A percentile compares a stretch with the other conserved stretches of the same genome.
Evolutionary conservation across 1,140 invertebrate species (phyloP).

Genomic region (Neodiprion virginianus): DNA sequence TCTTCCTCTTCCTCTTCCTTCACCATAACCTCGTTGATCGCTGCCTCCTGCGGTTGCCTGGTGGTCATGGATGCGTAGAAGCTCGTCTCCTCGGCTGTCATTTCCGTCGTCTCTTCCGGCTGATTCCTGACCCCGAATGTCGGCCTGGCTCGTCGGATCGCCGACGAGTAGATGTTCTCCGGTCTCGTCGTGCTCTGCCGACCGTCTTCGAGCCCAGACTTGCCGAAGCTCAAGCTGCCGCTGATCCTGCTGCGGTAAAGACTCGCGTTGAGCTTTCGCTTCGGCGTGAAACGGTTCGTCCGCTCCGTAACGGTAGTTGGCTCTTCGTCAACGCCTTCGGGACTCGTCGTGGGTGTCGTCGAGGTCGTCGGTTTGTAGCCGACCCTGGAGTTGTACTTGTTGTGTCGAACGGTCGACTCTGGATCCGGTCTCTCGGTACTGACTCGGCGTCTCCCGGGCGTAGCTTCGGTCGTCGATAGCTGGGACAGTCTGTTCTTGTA

Average conservation of each 20-base stretch:
- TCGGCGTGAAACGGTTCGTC: conserved; percentile 46
- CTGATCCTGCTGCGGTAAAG: conserved; percentile 48
- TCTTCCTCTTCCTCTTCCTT: conserved; percentile 20
- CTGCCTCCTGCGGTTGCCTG: conserved; percentile 7
- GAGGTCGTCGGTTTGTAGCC: conserved; percentile 46
- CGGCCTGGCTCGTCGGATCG: conserved; percentile 39
- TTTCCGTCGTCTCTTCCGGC: conserved; percentile 37
- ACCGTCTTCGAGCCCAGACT: background rate
- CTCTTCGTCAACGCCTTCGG: conserved; percentile 12
- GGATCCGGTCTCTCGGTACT: conserved; percentile 20
- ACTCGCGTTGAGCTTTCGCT: conserved; percentile 40
- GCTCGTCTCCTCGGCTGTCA: conserved; percentile 50
- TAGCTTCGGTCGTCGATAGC: conserved; percentile 31
- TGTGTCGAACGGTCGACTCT: background rate
- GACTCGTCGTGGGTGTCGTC: conserved; percentile 26
- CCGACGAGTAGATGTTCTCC: conserved; percentile 48
- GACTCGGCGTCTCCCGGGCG: conserved; percentile 22
- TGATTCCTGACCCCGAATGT: conserved; percentile 1
- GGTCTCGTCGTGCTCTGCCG: conserved; percentile 36
- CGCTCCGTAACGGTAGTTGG: conserved; percentile 40
- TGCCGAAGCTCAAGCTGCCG: background rate
- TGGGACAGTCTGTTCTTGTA: conserved; percentile 48
- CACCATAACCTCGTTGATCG: background rate
- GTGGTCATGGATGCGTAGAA: conserved; percentile 35
- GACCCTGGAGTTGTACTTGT: conserved; percentile 50